Evolutionary conservation across 1,140 invertebrate genomes (phyloP), one percentile per base, ranked within the genome.

Genomic region (Scaptomyza pallida): DNA sequence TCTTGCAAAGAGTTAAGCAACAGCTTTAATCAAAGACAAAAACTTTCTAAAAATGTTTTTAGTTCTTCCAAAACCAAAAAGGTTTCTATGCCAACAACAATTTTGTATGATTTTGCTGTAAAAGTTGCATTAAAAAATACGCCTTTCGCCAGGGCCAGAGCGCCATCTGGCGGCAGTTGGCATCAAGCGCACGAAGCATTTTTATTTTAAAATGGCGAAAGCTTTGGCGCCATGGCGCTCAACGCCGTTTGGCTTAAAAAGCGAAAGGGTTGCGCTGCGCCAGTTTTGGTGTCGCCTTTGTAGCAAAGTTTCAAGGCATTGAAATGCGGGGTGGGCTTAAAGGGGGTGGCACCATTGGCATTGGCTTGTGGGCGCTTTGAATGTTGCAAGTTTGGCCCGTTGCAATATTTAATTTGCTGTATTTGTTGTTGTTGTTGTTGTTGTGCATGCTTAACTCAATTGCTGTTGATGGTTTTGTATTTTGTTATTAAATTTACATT

Each of bases 171-270:
- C 60, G 76, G 75, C 61, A 26, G 35, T 10, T 19, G 47, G 5
- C 19, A 13, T 57, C 52, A 82, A 72, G 70, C 70, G 57, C 60
- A 37, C 26, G 26, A 30, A 48, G 48, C 63, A 73, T 86, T 86
- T 86, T 79, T 85, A 80, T 85, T 80, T 30, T 86, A 85, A 85
- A 85, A 83, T 86, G 77, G 77, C 81, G 81, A 85, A 85, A 85
- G 81, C 81, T 85, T 85, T 85, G 81, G 81, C 81, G 81, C 81
- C 81, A 86, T 77, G 54, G 65, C 62, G n/a, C n/a, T n/a, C n/a
- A n/a, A n/a, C n/a, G n/a, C n/a, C n/a, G n/a, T n/a, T 80, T 76
- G 78, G 59, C 69, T 85, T 81, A 85, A 85, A 85, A 85, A 85
- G 82, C 81, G 81, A 85, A 85, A 86, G 81, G 81, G 81, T 85